These are phyloP conservation scores for Oreotrochilus melanogaster DNA, from an alignment of 2,113 vertebrate species.

Conservation along the genomic window DNA sequence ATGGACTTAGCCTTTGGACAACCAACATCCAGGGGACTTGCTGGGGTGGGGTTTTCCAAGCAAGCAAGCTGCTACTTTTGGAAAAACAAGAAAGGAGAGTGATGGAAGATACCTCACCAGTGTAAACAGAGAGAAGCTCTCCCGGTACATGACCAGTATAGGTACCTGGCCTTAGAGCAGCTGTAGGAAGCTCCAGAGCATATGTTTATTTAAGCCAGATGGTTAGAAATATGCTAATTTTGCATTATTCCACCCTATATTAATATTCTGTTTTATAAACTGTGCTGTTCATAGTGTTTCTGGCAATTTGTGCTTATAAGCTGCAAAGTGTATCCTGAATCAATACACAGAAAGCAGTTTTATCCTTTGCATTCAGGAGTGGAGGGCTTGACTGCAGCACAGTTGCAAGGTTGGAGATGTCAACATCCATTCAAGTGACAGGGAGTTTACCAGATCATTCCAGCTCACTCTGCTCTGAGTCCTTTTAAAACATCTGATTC, in stretches of 20 bases:
- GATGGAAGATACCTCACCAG: not conserved
- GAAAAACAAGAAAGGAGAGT: not conserved
- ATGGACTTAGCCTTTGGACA: not conserved
- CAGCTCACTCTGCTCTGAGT: not conserved
- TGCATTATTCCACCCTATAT: rapidly evolving
- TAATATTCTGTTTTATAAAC: not conserved
- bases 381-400: not conserved
- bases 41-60: not conserved
- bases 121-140: not conserved
- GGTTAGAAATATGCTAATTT: not conserved
- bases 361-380: not conserved
- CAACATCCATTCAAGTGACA: not conserved
- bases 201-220: not conserved
- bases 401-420: not conserved
- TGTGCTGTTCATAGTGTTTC: not conserved
- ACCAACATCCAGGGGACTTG: not conserved
- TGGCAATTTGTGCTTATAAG: rapidly evolving
- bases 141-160: not conserved
- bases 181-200: not conserved
- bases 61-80: not conserved
- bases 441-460: not conserved
- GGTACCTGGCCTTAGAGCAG: not conserved
- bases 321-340: not conserved
- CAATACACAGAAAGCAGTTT: not conserved
- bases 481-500: not conserved